Base-by-base conservation (phyloP, 2,797 vertebrate species). In the Sebastes cheni region DNA sequence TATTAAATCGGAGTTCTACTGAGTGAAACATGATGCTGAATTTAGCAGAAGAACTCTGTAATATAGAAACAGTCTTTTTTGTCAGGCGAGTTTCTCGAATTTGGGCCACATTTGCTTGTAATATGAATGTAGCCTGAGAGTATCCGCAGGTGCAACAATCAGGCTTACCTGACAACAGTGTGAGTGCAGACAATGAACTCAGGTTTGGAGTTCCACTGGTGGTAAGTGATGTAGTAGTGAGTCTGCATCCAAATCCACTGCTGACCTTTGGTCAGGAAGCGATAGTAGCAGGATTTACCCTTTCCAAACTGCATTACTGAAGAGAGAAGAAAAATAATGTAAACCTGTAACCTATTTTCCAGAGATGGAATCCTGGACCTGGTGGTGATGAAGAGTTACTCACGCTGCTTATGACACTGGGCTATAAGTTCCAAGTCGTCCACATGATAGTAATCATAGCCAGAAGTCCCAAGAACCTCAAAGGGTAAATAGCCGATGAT, bases 141-240 rank as follows among this genome's bases (percentile, higher is more conserved):
- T 23, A 69, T 5, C 16, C 16, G 8, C 27, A 11, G 18, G 36
- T 25, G 32, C 52, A 79, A 42, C 8, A 34, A 52, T 34, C 9
- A 52, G 27, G 2, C 79, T 68, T 94, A 97, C 96, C 96, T 97
- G 88, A 97, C 95, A 8, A 97, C 96, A 22, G 94, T 97, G 90
- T 97, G 96, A 42, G 96, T 97, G 75, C 97, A 97, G 88, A 97
- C 97, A 6, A 97, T 97, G 90, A 97, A 98, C 94, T 98, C 96
- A 0, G 97, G 97, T 84, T 97, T 97, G 93, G 96, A 98, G 90
- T 97, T 98, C 97, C 97, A 98, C 93, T 98, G 97, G 90, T 98
- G 96, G 91, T 97, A 98, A 10, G 96, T 97, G 88, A 97, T 97
- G 94, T 97, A 98, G 93, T 97, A 97, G 75, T 97, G 96, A 18